phyloP scores from a whole-genome alignment of 2,888 invertebrate species.

The Actias luna region DNA sequence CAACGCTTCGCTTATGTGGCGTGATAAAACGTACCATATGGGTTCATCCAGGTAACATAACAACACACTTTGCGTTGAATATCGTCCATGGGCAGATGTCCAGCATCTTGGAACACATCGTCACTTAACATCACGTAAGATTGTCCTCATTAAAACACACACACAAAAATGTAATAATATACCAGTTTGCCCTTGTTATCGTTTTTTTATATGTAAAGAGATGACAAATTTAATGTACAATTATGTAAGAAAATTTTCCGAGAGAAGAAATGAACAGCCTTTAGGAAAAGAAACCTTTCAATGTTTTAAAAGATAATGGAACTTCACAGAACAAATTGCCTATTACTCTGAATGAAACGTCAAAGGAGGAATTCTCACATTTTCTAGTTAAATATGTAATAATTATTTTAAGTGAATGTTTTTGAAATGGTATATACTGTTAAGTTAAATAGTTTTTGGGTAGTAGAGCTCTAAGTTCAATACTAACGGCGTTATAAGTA shows the following conservation, averaged over 20 bases:
- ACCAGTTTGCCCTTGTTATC: not conserved
- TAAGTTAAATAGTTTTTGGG: slow-evolving; percentile 62
- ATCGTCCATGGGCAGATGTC: too few species aligned
- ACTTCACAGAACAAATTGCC: slow-evolving; percentile 23
- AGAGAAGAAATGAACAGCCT: not conserved
- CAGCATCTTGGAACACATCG: too few species aligned
- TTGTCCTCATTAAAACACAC: too few species aligned
- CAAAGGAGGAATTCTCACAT: slow-evolving; percentile 39
- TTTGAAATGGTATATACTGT: slow-evolving; percentile 60
- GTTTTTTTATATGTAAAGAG: not conserved
- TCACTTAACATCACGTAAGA: too few species aligned
- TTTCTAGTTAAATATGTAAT: slow-evolving; percentile 49
- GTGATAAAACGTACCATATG: too few species aligned
- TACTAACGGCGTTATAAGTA: slow-evolving; percentile 10
- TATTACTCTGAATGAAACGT: slow-evolving; percentile 35
- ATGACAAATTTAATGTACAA: slow-evolving; percentile 6
- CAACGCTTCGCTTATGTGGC: too few species aligned
- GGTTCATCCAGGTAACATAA: too few species aligned
- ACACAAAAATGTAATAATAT: not conserved
- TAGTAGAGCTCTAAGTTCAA: too few species aligned
- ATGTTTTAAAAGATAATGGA: slow-evolving; percentile 8
- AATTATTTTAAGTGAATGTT: slow-evolving; percentile 58
- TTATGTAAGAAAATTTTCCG: not conserved
- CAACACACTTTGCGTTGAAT: too few species aligned
- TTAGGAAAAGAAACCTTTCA: not conserved